Base-by-base conservation (phyloP, 2,113 vertebrate genomes). In the Gulo gulo region DNA sequence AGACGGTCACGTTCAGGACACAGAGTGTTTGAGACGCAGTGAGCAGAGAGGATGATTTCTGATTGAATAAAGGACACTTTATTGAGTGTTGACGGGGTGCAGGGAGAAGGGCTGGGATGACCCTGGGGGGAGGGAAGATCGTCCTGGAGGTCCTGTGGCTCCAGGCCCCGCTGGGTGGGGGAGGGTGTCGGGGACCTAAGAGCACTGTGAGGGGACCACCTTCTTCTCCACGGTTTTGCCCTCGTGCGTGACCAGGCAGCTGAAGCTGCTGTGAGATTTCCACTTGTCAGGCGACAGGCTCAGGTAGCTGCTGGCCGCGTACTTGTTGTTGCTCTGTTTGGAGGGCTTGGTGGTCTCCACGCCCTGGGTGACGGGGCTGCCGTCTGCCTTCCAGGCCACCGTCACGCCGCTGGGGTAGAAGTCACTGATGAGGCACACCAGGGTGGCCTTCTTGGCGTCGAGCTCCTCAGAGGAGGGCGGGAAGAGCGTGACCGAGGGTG, bases 381-480 rank as follows among this genome's bases (percentile, higher is more conserved):
- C 97, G 11, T 98, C 94, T 55, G 85, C 94, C 45, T 95, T 97
- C 98, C 98, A 99, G 88, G 73, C 55, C 91, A 98, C 82, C 1
- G 42, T 63, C 67, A 95, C 26, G 15, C 42, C 14, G 4, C 94
- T 71, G 2, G 98, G 98, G 91, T 97, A 96, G 97, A 98, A 98
- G 69, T 97, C 98, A 61, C 15, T 97, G 4, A 98, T 34, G 65
- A 98, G 63, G 88, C 98, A 99, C 90, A 98, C 91, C 36, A 98
- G 15, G 9, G 98, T 98, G 94, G 96, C 96, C 84, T 91, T 97
- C 63, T 76, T 92, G 29, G 9, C 11, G 3, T 0, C 4, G 4
- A 95, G 73, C 31, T 94, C 94, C 31, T 96, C 91, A 14, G 24
- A 1, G 16, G 92, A 95, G 4, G 97, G 96, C 4, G 91, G 55